A percentile compares a stretch with the other conserved stretches of the same genome.
Evolutionary conservation across 35 echinoderm and acorn worm species (phyloP).

Genomic region (Strongylocentrotus purpuratus): DNA sequence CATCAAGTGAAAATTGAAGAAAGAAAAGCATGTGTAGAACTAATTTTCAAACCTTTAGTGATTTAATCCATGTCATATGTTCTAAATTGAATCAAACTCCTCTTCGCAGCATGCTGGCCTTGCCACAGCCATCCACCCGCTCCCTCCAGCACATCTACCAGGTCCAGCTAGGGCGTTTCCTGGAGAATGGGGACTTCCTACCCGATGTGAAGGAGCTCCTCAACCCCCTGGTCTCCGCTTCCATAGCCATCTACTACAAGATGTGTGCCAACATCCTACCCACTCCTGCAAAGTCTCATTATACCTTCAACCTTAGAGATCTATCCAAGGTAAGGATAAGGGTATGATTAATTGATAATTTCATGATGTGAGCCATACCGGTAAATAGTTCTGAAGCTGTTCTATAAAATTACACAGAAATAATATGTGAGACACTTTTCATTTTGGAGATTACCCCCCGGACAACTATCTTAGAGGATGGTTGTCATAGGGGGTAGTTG

Average conservation of each 20-base stretch:
- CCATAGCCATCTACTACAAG: constrained; percentile 98
- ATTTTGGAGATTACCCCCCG: too few species aligned
- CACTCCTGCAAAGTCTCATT: constrained; percentile 96
- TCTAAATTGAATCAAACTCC: too few species aligned
- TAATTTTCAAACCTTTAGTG: too few species aligned
- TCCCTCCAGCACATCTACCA: constrained; percentile 99
- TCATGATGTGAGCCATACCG: too few species aligned
- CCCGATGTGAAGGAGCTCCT: constrained; percentile 88
- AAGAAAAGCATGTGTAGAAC: too few species aligned
- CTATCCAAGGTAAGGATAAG: constrained; percentile 78
- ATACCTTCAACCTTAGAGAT: constrained; percentile 98
- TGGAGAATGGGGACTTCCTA: constrained; percentile 94
- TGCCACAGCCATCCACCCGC: constrained; percentile 89
- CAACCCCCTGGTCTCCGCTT: constrained; percentile 84
- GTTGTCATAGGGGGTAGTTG: too few species aligned
- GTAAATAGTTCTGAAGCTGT: too few species aligned
- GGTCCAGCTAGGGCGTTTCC: constrained; percentile 89
- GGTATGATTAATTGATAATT: neutral
- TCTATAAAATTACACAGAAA: too few species aligned
- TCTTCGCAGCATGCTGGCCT: constrained; percentile 73
- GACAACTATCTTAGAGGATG: too few species aligned
- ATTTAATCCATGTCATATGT: too few species aligned
- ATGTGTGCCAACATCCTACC: constrained; percentile 96
- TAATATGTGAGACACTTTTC: too few species aligned
- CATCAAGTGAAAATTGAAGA: too few species aligned